Percentiles rank a stretch among this genome's conserved stretches.
Conservation (phyloP, 1,140 invertebrate genomes). For the Zaprionus capensis region DNA sequence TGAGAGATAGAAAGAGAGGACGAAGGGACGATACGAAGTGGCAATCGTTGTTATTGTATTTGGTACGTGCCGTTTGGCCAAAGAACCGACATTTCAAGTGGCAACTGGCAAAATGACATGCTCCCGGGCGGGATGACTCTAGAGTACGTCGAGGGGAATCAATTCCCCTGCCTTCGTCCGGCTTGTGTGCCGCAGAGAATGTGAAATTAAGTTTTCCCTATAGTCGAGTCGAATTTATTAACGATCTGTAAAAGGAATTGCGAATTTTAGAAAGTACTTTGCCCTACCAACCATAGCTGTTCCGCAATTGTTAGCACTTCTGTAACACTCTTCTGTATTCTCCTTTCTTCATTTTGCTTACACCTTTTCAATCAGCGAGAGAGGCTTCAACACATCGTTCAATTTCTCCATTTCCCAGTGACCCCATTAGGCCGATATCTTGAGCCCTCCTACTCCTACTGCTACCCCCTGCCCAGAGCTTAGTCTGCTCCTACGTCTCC, state of each 20-base stretch:
- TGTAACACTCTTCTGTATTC: neutral
- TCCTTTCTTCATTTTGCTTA: neutral
- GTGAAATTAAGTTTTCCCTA: slow-evolving; percentile 56
- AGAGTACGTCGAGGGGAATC: neutral
- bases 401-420: slow-evolving; percentile 21
- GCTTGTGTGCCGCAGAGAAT: slow-evolving; percentile 2
- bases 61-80: slow-evolving; percentile 67
- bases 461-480: neutral
- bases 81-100: slow-evolving; percentile 60
- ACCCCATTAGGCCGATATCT: slow-evolving; percentile 1
- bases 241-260: slow-evolving; percentile 13
- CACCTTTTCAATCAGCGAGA: slow-evolving; percentile 10
- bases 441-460: neutral
- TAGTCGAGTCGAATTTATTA: slow-evolving; percentile 57
- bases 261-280: neutral
- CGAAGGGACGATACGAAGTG: neutral
- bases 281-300: neutral
- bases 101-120: slow-evolving; percentile 44
- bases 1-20: slow-evolving; percentile 7
- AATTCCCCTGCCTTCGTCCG: neutral
- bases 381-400: slow-evolving; percentile 13
- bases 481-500: neutral
- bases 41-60: slow-evolving; percentile 37
- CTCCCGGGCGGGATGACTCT: neutral
- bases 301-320: neutral